These are phyloP conservation scores for Uria aalge DNA, from an alignment of 2,113 vertebrate species.

Conservation along the genomic window DNA sequence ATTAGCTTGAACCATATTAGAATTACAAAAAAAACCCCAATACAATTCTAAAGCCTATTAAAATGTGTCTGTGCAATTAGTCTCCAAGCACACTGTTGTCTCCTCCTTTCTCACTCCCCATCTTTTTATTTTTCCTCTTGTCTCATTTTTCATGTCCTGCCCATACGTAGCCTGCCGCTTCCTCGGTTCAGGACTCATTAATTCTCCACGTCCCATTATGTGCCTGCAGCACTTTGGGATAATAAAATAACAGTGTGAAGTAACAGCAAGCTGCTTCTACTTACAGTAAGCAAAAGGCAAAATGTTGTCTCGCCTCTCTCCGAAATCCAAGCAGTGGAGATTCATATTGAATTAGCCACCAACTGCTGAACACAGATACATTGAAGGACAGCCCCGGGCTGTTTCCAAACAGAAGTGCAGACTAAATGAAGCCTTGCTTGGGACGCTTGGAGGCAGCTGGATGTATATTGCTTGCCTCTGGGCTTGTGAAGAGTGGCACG, in stretches of 20 bases:
- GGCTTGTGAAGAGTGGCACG: not conserved
- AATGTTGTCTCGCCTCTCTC: not conserved
- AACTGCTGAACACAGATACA: not conserved
- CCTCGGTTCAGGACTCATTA: constrained; percentile 9
- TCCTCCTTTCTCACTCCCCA: not conserved
- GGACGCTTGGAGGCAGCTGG: constrained; percentile 37
- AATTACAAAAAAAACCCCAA: not conserved
- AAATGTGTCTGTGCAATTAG: not conserved
- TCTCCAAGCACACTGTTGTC: not conserved
- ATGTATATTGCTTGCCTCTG: not conserved
- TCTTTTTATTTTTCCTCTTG: constrained; percentile 4
- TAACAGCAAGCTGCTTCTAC: not conserved
- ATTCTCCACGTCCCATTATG: not conserved
- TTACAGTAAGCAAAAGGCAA: constrained; percentile 14
- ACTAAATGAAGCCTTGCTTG: constrained; percentile 6
- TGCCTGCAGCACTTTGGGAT: constrained; percentile 1
- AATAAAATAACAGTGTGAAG: constrained; percentile 27
- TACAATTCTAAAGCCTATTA: constrained; percentile 4
- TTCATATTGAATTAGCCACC: not conserved
- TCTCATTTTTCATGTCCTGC: constrained; percentile 25
- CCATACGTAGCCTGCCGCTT: not conserved
- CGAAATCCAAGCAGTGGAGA: not conserved
- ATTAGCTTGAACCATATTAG: constrained; percentile 2
- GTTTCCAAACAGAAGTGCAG: constrained; percentile 45
- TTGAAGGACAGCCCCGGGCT: constrained; percentile 20